Evolutionary conservation across 2,113 vertebrate genomes (phyloP).

Genomic region (Gymnobelideus leadbeateri): DNA sequence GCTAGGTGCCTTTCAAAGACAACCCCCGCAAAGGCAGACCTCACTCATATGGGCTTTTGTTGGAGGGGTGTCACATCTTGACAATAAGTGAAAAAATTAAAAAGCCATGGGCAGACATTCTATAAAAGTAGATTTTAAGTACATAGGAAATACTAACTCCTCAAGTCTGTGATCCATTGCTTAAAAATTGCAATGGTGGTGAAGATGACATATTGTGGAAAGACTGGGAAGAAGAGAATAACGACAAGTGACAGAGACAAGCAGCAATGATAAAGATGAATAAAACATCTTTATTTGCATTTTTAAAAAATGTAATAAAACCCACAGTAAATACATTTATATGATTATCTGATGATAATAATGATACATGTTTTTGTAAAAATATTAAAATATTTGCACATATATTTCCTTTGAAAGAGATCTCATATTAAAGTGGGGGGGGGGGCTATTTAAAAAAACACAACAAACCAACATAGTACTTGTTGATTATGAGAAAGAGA

Average conservation of each 20-base stretch:
- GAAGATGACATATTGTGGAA: background rate
- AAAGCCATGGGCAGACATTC: background rate
- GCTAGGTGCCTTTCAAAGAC: background rate
- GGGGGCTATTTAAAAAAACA: background rate
- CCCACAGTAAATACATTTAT: background rate
- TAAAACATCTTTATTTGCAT: slow-evolving; percentile 7
- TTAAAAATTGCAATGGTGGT: background rate
- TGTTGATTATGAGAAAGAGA: background rate
- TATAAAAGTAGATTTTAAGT: background rate
- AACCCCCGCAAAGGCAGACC: background rate
- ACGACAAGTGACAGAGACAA: background rate
- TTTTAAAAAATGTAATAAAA: background rate
- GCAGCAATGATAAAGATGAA: slow-evolving; percentile 8
- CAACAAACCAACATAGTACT: background rate
- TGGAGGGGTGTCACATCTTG: background rate
- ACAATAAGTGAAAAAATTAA: background rate
- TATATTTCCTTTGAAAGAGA: background rate
- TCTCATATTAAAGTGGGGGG: background rate
- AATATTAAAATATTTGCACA: background rate
- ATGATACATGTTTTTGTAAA: background rate
- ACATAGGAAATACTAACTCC: background rate
- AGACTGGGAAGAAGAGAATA: background rate
- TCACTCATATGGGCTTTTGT: background rate
- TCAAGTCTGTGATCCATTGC: background rate
- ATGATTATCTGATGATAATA: background rate